Conservation (phyloP, 2,113 vertebrate species). For the Butorides virescens region DNA sequence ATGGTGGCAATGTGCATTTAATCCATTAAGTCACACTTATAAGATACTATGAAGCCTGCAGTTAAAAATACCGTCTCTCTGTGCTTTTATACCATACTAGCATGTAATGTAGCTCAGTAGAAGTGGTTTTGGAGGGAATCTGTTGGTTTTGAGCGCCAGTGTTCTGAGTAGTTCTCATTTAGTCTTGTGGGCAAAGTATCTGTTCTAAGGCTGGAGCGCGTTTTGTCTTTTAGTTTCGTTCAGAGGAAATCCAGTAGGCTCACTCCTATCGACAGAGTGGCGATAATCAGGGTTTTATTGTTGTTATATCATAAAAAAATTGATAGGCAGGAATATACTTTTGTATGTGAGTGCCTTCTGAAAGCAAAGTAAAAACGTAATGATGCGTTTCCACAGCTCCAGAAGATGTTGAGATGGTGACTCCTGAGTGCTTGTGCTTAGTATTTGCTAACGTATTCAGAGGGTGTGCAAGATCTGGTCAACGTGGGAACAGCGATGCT, state of each 20-base stretch:
- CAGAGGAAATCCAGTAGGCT: background rate
- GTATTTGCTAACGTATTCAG: background rate
- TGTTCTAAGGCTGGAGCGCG: background rate
- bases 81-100: background rate
- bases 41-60: background rate
- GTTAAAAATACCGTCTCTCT: background rate
- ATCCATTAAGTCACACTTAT: background rate
- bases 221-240: background rate
- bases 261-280: background rate
- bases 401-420: background rate
- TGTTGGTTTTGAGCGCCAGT: background rate
- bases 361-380: background rate
- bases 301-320: background rate
- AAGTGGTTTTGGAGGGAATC: background rate
- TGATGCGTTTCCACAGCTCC: background rate
- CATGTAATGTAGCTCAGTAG: background rate
- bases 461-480: background rate
- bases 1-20: background rate
- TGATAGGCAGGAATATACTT: background rate
- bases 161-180: background rate
- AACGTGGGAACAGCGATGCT: background rate
- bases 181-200: background rate
- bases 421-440: background rate
- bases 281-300: background rate
- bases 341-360: background rate